Conservation (phyloP, 2,113 vertebrate genomes). For the Rynchops niger region DNA sequence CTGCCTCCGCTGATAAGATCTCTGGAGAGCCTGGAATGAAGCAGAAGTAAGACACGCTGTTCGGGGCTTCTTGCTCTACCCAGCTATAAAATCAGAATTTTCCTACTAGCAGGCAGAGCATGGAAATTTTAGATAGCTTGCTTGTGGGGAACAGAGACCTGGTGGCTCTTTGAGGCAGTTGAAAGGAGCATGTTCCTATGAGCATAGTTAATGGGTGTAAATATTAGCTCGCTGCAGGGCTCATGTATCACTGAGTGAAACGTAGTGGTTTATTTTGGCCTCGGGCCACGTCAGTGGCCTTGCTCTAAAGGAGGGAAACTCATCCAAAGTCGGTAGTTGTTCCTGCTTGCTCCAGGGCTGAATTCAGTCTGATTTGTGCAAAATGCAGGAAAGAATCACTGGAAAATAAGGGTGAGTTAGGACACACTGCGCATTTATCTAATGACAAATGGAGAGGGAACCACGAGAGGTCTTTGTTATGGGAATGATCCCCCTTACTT, state of each 20-base stretch:
- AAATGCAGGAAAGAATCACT: background rate
- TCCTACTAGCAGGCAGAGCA: background rate
- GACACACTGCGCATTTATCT: background rate
- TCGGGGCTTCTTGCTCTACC: background rate
- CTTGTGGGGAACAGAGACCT: background rate
- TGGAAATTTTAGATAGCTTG: background rate
- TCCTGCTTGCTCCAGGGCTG: background rate
- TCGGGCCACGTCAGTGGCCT: background rate
- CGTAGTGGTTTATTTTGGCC: conserved; percentile 47
- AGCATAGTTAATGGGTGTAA: conserved; percentile 33
- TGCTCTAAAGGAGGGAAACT: background rate
- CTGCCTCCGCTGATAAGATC: background rate
- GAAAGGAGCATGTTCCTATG: background rate
- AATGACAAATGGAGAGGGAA: background rate
- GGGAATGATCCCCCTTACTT: background rate
- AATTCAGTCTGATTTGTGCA: background rate
- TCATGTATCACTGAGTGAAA: background rate
- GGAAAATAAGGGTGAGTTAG: conserved; percentile 1
- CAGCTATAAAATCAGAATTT: background rate
- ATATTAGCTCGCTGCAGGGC: conserved; percentile 1
- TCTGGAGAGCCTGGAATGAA: background rate
- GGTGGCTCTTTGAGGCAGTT: background rate
- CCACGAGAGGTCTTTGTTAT: background rate
- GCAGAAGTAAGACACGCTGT: background rate
- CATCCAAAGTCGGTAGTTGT: background rate